Base-by-base conservation (phyloP, 2,113 vertebrate species). In the Lathamus discolor region DNA sequence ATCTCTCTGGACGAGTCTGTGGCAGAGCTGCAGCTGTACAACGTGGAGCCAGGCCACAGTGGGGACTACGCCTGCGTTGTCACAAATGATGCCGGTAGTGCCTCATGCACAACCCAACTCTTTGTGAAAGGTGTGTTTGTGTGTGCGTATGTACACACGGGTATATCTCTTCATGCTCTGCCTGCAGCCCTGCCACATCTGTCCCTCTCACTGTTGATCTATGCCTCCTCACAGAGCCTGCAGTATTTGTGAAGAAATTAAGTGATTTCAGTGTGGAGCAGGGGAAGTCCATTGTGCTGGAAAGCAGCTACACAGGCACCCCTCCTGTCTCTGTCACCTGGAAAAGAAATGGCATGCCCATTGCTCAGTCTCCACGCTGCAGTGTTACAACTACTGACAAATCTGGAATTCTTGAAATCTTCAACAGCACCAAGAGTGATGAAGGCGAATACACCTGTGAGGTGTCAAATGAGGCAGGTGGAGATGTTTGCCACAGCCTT, bases 41-140 rank as follows among this genome's bases (percentile, higher is more conserved):
- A 98, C 0, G 98, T 99, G 86, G 98, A 98, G 72, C 96, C 97
- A 13, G 96, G 97, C 55, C 98, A 99, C 63, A 98, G 98, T 3
- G 99, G 99, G 84, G 99, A 99, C 90, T 99, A 99, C 73, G 99
- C 99, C 37, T 99, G 99, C 11, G 98, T 99, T 22, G 98, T 99
- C 81, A 98, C 98, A 41, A 99, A 99, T 48, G 99, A 99, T 14
- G 99, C 99, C 25, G 99, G 99, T n/a, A 99, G 98, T 72, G 98
- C 99, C 79, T 99, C 98, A 52, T 99, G 98, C 80, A 98, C 99
- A 18, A 98, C 98, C 10, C 98, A 98, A 51, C 98, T 99, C 77
- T 98, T 98, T 96, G 98, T 99, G 88, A 99, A 99, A 99, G 99
- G 99, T 99, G 97, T 92, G 98, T 98, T 79, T 94, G 24, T n/a